Conservation (phyloP, 1,140 invertebrate genomes). For the Papilio helenus region DNA sequence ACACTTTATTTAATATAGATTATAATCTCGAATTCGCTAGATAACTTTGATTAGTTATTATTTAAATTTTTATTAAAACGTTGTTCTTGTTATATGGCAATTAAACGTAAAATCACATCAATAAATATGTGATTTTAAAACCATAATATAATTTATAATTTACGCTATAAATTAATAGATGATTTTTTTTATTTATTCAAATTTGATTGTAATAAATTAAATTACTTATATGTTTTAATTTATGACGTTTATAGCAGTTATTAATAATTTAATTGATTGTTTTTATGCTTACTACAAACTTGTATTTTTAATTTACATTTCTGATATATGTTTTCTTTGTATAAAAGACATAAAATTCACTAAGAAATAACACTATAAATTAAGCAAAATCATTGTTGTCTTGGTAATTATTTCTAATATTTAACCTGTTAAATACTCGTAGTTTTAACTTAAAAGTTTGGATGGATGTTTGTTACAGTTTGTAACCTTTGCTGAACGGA, state of each 20-base stretch:
- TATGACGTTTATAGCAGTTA: neutral
- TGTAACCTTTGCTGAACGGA: too few relatives aligned
- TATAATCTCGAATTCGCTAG: neutral
- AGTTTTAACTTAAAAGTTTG: too few relatives aligned
- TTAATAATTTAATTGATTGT: too few relatives aligned
- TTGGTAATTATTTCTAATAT: too few relatives aligned
- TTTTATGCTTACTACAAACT: too few relatives aligned
- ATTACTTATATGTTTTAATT: neutral
- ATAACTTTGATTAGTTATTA: neutral
- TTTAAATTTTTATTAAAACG: constrained; percentile 7
- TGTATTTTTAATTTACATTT: too few relatives aligned
- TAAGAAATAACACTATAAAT: too few relatives aligned
- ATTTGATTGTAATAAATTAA: neutral
- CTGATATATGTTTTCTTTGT: too few relatives aligned
- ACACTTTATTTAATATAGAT: constrained; percentile 1
- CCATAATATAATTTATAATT: neutral
- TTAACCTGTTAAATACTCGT: too few relatives aligned
- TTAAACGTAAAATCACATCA: neutral
- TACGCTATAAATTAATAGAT: neutral
- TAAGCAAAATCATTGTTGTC: too few relatives aligned
- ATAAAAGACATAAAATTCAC: too few relatives aligned
- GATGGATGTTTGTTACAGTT: too few relatives aligned
- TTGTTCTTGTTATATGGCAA: neutral
- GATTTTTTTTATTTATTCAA: neutral
- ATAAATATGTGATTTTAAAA: constrained; percentile 11